phyloP scores from a whole-genome alignment of 2,797 vertebrate genomes.

The Ibycter americanus region DNA sequence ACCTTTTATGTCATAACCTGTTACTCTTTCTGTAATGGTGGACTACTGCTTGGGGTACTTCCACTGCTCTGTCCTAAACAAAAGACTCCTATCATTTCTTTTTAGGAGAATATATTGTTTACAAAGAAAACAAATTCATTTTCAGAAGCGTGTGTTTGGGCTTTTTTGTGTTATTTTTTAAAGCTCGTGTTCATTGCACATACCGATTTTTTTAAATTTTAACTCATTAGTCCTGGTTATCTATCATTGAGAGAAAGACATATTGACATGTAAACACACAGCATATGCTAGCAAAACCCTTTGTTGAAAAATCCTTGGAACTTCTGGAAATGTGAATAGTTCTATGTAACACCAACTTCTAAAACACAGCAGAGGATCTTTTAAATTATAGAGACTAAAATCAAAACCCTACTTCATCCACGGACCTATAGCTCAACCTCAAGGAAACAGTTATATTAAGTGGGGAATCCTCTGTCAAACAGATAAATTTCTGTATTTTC shows the following conservation, averaged over 20 bases:
- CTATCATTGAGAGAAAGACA: not conserved
- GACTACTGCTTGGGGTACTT: not conserved
- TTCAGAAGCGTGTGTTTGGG: not conserved
- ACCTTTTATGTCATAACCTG: not conserved
- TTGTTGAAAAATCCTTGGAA: not conserved
- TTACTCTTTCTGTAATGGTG: not conserved
- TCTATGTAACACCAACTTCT: not conserved
- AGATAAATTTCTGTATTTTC: not conserved
- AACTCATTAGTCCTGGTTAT: not conserved
- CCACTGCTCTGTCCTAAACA: not conserved
- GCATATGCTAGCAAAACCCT: not conserved
- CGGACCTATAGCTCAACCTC: not conserved
- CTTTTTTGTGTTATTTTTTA: not conserved
- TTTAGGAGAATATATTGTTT: not conserved
- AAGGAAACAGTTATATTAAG: not conserved
- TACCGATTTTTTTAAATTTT: not conserved
- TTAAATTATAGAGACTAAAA: not conserved
- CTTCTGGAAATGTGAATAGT: not conserved
- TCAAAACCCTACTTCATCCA: not conserved
- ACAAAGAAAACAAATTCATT: not conserved
- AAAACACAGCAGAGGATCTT: not conserved
- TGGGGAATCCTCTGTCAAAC: not conserved
- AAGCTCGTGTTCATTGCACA: not conserved
- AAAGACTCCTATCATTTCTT: not conserved
- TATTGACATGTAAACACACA: not conserved